These are phyloP conservation scores for Napeogenes inachia DNA, from an alignment of 2,888 invertebrate genomes.

Conservation along the genomic window DNA sequence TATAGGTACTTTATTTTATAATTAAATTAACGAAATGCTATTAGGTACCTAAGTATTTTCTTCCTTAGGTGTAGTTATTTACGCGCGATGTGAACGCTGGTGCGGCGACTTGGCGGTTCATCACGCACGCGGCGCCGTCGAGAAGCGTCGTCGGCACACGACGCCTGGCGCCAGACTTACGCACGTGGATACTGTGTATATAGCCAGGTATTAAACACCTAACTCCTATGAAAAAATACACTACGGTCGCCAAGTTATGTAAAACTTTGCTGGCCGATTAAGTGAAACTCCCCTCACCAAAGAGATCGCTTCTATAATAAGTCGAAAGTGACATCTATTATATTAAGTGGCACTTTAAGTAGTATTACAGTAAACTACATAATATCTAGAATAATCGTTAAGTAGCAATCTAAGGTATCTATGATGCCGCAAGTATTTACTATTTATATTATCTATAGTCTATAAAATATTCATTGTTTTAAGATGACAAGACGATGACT, in stretches of 20 bases:
- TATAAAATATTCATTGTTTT: constrained; percentile 27
- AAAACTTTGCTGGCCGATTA: too few relatives aligned
- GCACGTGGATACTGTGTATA: constrained; percentile 77
- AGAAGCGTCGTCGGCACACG: constrained; percentile 47
- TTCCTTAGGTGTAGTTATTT: constrained; percentile 64
- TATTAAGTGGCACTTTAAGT: too few relatives aligned
- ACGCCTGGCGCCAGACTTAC: constrained; percentile 57
- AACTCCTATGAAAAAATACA: not conserved
- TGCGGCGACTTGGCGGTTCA: constrained; percentile 71
- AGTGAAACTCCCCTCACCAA: too few relatives aligned
- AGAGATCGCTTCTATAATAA: too few relatives aligned
- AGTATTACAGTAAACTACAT: too few relatives aligned
- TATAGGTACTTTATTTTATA: too few relatives aligned
- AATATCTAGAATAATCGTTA: too few relatives aligned
- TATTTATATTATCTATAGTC: too few relatives aligned
- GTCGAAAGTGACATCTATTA: too few relatives aligned
- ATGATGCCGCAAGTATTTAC: too few relatives aligned
- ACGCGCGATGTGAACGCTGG: constrained; percentile 69
- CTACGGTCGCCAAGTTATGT: too few relatives aligned
- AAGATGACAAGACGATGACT: constrained; percentile 75
- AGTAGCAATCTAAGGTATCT: too few relatives aligned
- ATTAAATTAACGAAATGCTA: not conserved
- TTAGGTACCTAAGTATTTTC: not conserved
- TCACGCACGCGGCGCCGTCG: constrained; percentile 59
- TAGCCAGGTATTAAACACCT: constrained; percentile 63